Base-by-base conservation (phyloP, 2,888 invertebrate genomes). In the Melipona beecheii region DNA sequence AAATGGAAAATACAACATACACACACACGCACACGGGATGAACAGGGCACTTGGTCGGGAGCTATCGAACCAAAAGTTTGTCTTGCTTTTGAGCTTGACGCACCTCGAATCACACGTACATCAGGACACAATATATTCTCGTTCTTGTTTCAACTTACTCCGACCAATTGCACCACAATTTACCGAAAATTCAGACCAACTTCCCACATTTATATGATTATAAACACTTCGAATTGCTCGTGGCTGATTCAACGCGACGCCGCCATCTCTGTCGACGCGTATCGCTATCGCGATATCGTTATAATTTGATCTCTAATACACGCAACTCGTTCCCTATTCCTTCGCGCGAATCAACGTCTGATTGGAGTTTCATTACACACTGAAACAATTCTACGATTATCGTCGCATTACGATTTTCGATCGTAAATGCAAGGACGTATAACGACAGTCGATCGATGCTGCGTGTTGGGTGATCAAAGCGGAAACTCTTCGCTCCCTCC, bases 61-160 rank as follows among this genome's bases (percentile, higher is more conserved):
- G 52, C 31, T 52, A 66, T 76, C 69, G 36, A 58, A 50, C 19
- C 60, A 52, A 76, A 76, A 76, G 75, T 76, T 76, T 60, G 60
- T 21, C 60, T 76, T 52, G 69, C 50, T 62, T 69, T 60, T 50
- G 31, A 69, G 75, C 60, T 50, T 50, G 50, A 62, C 75, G 52
- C 68, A 31, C 68, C 11, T 50, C n/a, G 66, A 58, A 27, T 27
- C 17, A 58, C 31, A 17, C 49, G 50, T n/a, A 1, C 27, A 31
- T n/a, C 17, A 50, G 24, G 17, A 49, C 49, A 27, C 68, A 58
- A 75, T 27, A 27, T 27, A 27, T 75, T 50, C 27, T 60, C 58
- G 49, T 54, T 58, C 24, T n/a, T 43, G 58, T 21, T 64, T 62
- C 50, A n/a, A 73, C n/a, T 6, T 31, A n/a, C n/a, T 19, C 56